These are phyloP conservation scores for Calliopum simillimum DNA, from an alignment of 2,888 invertebrate species.

Conservation along the genomic window DNA sequence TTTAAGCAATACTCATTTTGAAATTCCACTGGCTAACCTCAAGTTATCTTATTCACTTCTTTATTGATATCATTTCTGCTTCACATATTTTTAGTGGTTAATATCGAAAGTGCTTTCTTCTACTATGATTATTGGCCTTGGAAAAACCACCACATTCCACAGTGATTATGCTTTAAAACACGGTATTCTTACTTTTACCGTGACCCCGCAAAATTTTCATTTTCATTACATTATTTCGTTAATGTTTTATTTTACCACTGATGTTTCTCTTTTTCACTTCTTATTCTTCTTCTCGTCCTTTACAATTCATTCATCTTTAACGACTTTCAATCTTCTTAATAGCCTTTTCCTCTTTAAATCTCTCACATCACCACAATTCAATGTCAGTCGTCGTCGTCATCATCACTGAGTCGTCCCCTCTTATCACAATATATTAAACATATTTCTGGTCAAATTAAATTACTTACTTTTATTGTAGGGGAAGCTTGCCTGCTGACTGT, in stretches of 20 bases:
- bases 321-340: too few relatives aligned
- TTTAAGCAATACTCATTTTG: too few relatives aligned
- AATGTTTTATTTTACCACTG: too few relatives aligned
- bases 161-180: too few relatives aligned
- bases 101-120: constrained; percentile 24
- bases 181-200: too few relatives aligned
- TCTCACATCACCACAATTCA: too few relatives aligned
- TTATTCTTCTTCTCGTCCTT: neutral
- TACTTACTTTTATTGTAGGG: neutral
- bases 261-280: neutral
- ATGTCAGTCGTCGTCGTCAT: too few relatives aligned
- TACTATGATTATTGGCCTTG: neutral
- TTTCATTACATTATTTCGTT: neutral
- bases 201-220: too few relatives aligned
- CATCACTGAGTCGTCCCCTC: neutral
- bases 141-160: too few relatives aligned
- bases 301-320: too few relatives aligned
- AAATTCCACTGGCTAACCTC: neutral
- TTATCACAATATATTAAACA: neutral
- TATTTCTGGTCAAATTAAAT: constrained; percentile 8
- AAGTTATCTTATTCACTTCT: constrained; percentile 12
- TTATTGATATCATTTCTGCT: constrained; percentile 22
- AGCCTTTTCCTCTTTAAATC: too few relatives aligned
- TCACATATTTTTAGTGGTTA: constrained; percentile 25
- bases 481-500: neutral